Percentiles rank a stretch among this genome's conserved stretches.
phyloP scores from a whole-genome alignment of 2,888 invertebrate species.

The Aspidapion aeneum region DNA sequence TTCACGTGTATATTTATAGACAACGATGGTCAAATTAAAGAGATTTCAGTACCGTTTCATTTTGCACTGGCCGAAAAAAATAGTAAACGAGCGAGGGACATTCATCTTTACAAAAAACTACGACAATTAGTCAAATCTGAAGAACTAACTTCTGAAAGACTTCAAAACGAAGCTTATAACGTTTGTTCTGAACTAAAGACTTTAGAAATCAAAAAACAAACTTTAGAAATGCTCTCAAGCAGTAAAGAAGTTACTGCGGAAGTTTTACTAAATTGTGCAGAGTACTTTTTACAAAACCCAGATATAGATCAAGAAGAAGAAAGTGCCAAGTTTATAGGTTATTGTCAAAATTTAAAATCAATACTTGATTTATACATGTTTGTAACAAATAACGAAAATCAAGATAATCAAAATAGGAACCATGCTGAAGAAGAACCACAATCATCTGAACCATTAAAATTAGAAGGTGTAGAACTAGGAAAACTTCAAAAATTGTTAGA shows the following conservation, averaged over 20 bases:
- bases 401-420: conserved; percentile 37
- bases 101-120: conserved; percentile 78
- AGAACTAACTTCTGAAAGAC: conserved; percentile 50
- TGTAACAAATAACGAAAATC: conserved; percentile 20
- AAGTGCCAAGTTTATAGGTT: conserved; percentile 25
- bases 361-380: conserved; percentile 40
- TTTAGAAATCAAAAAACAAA: conserved; percentile 66
- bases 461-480: conserved; percentile 56
- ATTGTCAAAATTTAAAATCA: conserved; percentile 38
- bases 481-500: conserved; percentile 62
- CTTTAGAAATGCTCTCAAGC: conserved; percentile 64
- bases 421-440: conserved; percentile 21
- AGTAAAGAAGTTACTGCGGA: conserved; percentile 62
- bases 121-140: conserved; percentile 60
- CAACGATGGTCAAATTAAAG: conserved; percentile 77
- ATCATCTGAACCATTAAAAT: conserved; percentile 33
- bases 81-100: conserved; percentile 81
- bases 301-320: conserved; percentile 3
- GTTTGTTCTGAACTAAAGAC: conserved; percentile 66
- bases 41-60: conserved; percentile 86
- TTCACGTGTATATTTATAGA: conserved; percentile 79
- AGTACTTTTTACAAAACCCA: conserved; percentile 42
- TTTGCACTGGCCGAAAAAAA: conserved; percentile 84
- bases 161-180: conserved; percentile 53
- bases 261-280: conserved; percentile 54